phyloP scores from a whole-genome alignment of 2,797 vertebrate genomes.

The Gephyroberyx darwinii region DNA sequence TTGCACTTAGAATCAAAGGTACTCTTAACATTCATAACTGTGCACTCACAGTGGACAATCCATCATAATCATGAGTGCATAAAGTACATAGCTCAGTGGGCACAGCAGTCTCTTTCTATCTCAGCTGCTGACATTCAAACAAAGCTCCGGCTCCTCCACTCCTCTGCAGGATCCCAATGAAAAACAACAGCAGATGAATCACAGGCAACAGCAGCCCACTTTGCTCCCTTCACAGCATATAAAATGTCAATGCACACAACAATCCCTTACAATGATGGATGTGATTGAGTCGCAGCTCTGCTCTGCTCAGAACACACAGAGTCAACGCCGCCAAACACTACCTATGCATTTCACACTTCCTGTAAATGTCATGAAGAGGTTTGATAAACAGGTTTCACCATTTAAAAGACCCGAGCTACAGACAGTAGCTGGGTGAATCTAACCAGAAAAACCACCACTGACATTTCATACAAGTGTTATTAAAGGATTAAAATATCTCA shows the following conservation, averaged over 20 bases:
- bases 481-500: too few species aligned
- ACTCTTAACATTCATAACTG: slow-evolving; percentile 68
- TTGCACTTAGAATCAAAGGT: slow-evolving; percentile 65
- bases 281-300: slow-evolving; percentile 50
- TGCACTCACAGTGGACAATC: slow-evolving; percentile 64
- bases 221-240: slow-evolving; percentile 70
- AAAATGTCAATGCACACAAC: slow-evolving; percentile 75
- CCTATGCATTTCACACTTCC: slow-evolving; percentile 52
- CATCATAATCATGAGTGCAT: slow-evolving; percentile 68
- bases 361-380: slow-evolving; percentile 62
- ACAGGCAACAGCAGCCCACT: slow-evolving; percentile 69
- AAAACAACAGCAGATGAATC: slow-evolving; percentile 79
- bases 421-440: background rate
- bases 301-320: slow-evolving; percentile 57
- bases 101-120: slow-evolving; percentile 69
- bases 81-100: slow-evolving; percentile 72
- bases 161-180: slow-evolving; percentile 70
- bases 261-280: slow-evolving; percentile 75
- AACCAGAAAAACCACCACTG: too few species aligned
- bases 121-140: slow-evolving; percentile 74
- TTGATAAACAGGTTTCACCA: slow-evolving; percentile 52
- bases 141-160: slow-evolving; percentile 68
- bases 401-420: slow-evolving; percentile 22
- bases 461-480: too few species aligned
- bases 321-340: slow-evolving; percentile 44